These are phyloP conservation scores for human DNA, from an alignment of 2,113 vertebrate genomes.

Conservation along the genomic window DNA sequence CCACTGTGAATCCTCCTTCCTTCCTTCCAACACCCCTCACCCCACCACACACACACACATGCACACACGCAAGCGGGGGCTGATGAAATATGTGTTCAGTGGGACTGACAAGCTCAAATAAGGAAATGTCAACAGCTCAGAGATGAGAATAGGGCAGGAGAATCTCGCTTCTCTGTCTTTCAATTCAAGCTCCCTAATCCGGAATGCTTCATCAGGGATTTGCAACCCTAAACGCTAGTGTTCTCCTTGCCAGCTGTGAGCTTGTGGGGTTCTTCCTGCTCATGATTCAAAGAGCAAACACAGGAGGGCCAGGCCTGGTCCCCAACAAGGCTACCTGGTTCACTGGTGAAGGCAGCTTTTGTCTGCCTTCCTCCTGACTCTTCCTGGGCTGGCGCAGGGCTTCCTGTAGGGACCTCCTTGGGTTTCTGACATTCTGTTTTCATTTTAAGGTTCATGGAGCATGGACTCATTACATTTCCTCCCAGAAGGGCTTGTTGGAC, in stretches of 20 bases:
- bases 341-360: not conserved
- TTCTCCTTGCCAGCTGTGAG: not conserved
- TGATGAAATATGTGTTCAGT: not conserved
- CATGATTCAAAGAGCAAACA: constrained; percentile 61
- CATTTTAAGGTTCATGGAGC: not conserved
- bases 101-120: constrained; percentile 39
- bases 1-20: not conserved
- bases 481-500: not conserved
- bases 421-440: not conserved
- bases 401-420: not conserved
- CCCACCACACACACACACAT: not conserved
- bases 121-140: constrained; percentile 56
- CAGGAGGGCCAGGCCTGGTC: not conserved
- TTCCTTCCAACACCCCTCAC: not conserved
- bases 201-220: constrained; percentile 45
- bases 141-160: not conserved
- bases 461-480: not conserved
- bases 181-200: constrained; percentile 56
- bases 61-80: not conserved
- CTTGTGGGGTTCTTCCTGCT: constrained; percentile 31
- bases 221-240: constrained; percentile 47
- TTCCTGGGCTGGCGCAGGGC: not conserved
- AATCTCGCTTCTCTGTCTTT: constrained; percentile 28
- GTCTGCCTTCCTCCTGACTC: not conserved
- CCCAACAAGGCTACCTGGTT: fast-evolving